phyloP scores from a whole-genome alignment of 1,140 invertebrate genomes.

The Penaeus vannamei region DNA sequence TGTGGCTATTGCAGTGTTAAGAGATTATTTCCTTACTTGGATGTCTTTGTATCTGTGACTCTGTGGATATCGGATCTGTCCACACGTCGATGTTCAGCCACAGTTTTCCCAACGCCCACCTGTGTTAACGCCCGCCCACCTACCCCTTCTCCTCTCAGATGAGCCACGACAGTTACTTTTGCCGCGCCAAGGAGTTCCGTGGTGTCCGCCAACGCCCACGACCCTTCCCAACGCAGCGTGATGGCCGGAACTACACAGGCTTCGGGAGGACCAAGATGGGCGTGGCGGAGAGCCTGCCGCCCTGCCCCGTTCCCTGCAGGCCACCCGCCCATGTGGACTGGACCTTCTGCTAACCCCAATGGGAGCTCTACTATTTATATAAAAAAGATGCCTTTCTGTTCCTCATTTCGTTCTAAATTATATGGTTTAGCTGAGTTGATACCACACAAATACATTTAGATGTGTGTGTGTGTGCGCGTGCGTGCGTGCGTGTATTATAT shows the following conservation, averaged over 20 bases:
- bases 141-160: background rate
- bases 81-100: too few species aligned
- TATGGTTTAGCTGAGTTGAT: too few species aligned
- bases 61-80: too few species aligned
- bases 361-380: background rate
- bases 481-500: too few species aligned
- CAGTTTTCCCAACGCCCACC: too few species aligned
- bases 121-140: too few species aligned
- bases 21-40: too few species aligned
- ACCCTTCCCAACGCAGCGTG: background rate
- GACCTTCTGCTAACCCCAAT: background rate
- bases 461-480: too few species aligned
- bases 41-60: too few species aligned
- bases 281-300: background rate
- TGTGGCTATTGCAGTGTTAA: too few species aligned
- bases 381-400: background rate
- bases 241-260: constrained; percentile 4
- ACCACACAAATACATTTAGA: too few species aligned
- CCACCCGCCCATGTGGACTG: background rate
- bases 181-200: background rate
- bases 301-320: background rate
- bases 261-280: background rate
- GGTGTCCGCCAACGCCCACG: background rate
- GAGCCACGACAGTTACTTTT: constrained; percentile 2
- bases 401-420: too few species aligned